Evolutionary conservation across 1,140 invertebrate species (phyloP).

Genomic region (Pseudoatta argentina): DNA sequence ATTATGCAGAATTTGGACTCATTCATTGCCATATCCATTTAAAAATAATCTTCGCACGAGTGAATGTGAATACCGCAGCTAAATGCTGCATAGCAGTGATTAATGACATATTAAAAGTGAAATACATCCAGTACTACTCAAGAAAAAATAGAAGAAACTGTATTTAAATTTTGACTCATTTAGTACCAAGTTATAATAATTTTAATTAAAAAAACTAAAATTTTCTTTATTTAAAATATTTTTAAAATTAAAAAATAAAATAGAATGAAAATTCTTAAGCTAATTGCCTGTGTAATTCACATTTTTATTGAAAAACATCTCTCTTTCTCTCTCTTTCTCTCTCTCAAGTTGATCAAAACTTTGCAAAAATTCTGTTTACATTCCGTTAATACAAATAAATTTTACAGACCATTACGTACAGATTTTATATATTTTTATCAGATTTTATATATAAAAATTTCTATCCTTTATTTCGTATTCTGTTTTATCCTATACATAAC

Average conservation of each 20-base stretch:
- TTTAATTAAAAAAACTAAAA: neutral
- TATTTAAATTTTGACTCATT: slow-evolving; percentile 6
- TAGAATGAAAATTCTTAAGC: neutral
- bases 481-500: neutral
- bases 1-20: slow-evolving; percentile 9
- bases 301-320: slow-evolving; percentile 3
- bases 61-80: slow-evolving; percentile 17
- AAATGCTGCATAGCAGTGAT: neutral
- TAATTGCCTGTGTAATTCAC: neutral
- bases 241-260: neutral
- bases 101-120: slow-evolving; percentile 2
- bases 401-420: neutral
- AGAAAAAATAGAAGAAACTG: neutral
- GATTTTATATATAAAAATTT: neutral
- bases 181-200: neutral
- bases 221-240: neutral
- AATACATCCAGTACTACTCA: neutral
- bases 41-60: slow-evolving; percentile 11
- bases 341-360: neutral
- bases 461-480: neutral
- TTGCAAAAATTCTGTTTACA: neutral
- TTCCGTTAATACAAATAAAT: neutral
- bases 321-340: too few species aligned
- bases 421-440: neutral
- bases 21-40: neutral